These are phyloP conservation scores for Drosophila erecta DNA, from an alignment of 1,140 invertebrate species.

Conservation along the genomic window DNA sequence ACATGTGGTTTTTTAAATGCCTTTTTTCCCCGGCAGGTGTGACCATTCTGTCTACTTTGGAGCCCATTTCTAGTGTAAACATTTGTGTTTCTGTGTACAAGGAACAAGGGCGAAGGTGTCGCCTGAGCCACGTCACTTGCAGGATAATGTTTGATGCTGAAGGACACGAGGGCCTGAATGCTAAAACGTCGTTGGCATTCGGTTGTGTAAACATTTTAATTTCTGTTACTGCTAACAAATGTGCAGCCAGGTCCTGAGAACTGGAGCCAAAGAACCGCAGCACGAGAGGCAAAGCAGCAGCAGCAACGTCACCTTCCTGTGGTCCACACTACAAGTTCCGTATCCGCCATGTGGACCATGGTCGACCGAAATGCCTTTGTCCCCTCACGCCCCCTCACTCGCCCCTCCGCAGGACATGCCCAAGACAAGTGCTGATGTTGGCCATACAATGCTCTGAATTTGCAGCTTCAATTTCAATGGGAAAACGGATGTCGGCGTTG, in stretches of 20 bases:
- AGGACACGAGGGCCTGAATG: slow-evolving; percentile 64
- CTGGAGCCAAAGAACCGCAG: slow-evolving; percentile 47
- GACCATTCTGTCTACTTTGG: neutral
- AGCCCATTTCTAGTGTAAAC: neutral
- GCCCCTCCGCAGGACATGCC: slow-evolving; percentile 19
- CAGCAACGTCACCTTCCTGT: slow-evolving; percentile 32
- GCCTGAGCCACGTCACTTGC: slow-evolving; percentile 31
- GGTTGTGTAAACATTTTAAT: slow-evolving; percentile 83
- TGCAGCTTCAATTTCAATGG: slow-evolving; percentile 59
- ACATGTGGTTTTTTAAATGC: no score
- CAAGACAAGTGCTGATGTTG: slow-evolving; percentile 39
- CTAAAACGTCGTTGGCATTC: slow-evolving; percentile 69
- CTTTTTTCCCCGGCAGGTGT: no score
- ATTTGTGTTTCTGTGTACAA: slow-evolving; percentile 17
- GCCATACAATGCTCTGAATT: slow-evolving; percentile 55
- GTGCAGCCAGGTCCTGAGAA: slow-evolving; percentile 43
- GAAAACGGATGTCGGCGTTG: slow-evolving; percentile 39
- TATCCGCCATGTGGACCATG: slow-evolving; percentile 66
- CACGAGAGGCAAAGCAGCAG: slow-evolving; percentile 26
- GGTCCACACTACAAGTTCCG: slow-evolving; percentile 15
- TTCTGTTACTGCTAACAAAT: slow-evolving; percentile 75
- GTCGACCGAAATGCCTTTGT: slow-evolving; percentile 60
- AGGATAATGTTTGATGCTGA: slow-evolving; percentile 48
- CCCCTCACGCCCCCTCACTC: neutral
- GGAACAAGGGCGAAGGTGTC: slow-evolving; percentile 28